Evolutionary conservation across 2,113 vertebrate genomes (phyloP).

Genomic region (Rhizomys pruinosus): DNA sequence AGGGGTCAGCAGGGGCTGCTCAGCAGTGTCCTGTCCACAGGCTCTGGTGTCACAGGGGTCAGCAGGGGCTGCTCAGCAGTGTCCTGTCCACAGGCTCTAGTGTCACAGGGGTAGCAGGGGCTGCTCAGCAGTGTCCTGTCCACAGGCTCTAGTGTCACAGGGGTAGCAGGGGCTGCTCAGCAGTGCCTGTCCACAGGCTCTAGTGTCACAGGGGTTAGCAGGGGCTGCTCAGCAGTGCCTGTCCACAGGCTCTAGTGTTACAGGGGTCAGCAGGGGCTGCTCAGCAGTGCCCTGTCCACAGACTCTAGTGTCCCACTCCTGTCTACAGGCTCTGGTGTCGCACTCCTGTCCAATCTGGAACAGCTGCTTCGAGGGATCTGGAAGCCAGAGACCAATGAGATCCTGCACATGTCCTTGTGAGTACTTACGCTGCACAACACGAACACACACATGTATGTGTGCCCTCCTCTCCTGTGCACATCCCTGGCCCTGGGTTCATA

Average conservation of each 20-base stretch:
- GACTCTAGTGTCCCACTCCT: constrained; percentile 96
- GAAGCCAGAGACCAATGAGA: constrained; percentile 96
- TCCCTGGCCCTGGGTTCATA: neutral
- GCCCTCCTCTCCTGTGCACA: constrained; percentile 62
- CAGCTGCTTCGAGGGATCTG: constrained; percentile 97
- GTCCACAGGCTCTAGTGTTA: too few relatives aligned
- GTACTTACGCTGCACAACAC: constrained; percentile 81
- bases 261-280: neutral
- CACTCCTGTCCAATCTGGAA: constrained; percentile 96
- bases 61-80: neutral
- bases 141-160: too few relatives aligned
- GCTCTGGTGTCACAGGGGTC: too few relatives aligned
- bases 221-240: neutral
- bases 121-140: constrained; percentile 91
- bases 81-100: constrained; percentile 90
- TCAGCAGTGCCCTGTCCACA: constrained; percentile 70
- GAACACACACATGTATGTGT: constrained; percentile 99
- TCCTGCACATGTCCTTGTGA: constrained; percentile 99
- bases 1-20: neutral
- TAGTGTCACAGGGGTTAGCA: too few relatives aligned
- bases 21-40: neutral
- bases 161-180: too few relatives aligned
- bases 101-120: too few relatives aligned
- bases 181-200: too few relatives aligned
- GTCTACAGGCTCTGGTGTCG: constrained; percentile 97